These are phyloP conservation scores for Zophobas morio DNA, from an alignment of 1,140 invertebrate genomes.

Conservation along the genomic window DNA sequence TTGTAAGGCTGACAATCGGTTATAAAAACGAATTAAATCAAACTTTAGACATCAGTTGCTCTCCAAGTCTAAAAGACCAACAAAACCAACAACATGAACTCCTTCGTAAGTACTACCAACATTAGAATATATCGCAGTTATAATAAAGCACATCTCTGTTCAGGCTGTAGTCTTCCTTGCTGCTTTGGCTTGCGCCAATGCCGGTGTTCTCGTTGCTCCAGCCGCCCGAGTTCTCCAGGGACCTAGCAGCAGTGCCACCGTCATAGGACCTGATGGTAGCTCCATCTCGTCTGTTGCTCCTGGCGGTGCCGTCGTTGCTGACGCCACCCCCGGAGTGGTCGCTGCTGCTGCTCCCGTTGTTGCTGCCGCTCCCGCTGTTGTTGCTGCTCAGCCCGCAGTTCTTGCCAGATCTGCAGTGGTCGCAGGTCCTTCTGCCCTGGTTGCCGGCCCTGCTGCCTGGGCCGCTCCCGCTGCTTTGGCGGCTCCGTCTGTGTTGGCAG, in stretches of 20 bases:
- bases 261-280: slow-evolving; percentile 58
- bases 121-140: not conserved
- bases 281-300: slow-evolving; percentile 51
- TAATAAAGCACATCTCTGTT: slow-evolving; percentile 14
- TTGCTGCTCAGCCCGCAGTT: not conserved
- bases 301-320: slow-evolving; percentile 55
- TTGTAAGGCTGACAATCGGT: slow-evolving; percentile 7
- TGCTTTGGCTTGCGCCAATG: slow-evolving; percentile 49
- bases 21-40: slow-evolving; percentile 26
- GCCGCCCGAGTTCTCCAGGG: slow-evolving; percentile 54
- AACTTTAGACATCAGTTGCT: slow-evolving; percentile 19
- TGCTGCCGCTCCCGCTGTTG: slow-evolving; percentile 33
- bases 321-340: slow-evolving; percentile 37
- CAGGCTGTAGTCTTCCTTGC: slow-evolving; percentile 49
- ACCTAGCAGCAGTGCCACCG: slow-evolving; percentile 53
- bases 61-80: slow-evolving; percentile 23
- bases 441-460: not conserved
- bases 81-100: slow-evolving; percentile 32
- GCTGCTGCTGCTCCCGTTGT: slow-evolving; percentile 43
- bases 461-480: slow-evolving; percentile 1
- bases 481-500: slow-evolving; percentile 9
- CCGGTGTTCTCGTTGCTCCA: slow-evolving; percentile 21
- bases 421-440: not conserved
- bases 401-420: slow-evolving; percentile 5
- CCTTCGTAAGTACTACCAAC: slow-evolving; percentile 33